These are phyloP conservation scores for Phaethon lepturus DNA, from an alignment of 2,113 vertebrate species.

Conservation along the genomic window DNA sequence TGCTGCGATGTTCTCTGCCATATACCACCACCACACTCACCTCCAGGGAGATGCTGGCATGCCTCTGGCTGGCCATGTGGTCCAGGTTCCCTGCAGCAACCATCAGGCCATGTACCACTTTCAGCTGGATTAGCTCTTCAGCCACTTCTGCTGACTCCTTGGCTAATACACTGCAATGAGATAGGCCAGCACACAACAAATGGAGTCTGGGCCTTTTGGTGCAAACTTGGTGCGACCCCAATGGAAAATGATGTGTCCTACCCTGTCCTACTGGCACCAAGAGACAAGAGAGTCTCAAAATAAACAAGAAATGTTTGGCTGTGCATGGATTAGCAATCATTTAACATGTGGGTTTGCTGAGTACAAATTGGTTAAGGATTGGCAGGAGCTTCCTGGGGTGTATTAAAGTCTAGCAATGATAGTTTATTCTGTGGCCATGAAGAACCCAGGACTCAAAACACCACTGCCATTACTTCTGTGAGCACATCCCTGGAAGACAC, in stretches of 20 bases:
- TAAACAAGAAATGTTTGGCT: not conserved
- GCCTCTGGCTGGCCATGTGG: constrained; percentile 82
- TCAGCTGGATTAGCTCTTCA: constrained; percentile 78
- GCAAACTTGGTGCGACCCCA: not conserved
- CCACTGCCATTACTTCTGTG: not conserved
- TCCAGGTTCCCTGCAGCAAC: constrained; percentile 81
- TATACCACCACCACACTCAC: constrained; percentile 36
- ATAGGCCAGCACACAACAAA: not conserved
- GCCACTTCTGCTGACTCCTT: constrained; percentile 70
- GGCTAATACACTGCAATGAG: constrained; percentile 75
- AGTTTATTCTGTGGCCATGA: not conserved
- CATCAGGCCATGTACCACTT: constrained; percentile 80
- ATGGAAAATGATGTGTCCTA: not conserved
- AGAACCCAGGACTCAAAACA: not conserved
- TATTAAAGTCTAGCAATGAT: not conserved
- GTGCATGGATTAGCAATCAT: not conserved
- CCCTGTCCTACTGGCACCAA: not conserved
- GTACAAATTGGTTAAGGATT: not conserved
- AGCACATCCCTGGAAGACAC: not conserved
- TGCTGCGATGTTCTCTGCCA: accelerated
- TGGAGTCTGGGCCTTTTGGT: not conserved
- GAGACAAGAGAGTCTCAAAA: not conserved
- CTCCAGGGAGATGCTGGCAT: constrained; percentile 83
- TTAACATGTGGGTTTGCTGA: not conserved
- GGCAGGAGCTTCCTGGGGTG: not conserved